These are phyloP conservation scores for Ondatra zibethicus DNA, from an alignment of 2,113 vertebrate genomes.

Conservation along the genomic window DNA sequence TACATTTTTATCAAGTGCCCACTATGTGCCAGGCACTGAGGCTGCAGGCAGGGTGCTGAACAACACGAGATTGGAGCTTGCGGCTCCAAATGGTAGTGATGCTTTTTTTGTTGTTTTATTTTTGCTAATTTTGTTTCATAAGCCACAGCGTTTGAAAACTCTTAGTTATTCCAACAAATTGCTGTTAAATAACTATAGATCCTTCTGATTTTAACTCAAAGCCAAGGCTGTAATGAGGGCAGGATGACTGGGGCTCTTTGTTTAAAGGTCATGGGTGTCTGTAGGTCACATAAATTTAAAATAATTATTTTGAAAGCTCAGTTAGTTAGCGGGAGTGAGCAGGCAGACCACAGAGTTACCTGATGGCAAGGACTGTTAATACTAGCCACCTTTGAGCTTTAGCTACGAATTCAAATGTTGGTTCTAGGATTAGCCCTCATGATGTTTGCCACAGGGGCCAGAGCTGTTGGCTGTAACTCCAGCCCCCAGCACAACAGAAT, in stretches of 20 bases:
- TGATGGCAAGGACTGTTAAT: conserved; percentile 62
- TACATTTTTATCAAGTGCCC: background rate
- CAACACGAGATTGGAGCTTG: background rate
- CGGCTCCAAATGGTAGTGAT: background rate
- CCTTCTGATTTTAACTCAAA: conserved; percentile 18
- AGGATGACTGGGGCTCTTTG: conserved; percentile 20
- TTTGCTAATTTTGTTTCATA: conserved; percentile 24
- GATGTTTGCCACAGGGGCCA: background rate
- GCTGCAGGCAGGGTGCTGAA: background rate
- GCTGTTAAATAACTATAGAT: background rate
- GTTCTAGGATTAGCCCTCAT: background rate
- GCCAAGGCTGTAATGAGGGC: background rate
- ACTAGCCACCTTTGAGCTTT: conserved; percentile 17
- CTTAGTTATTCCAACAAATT: background rate
- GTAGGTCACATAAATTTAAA: conserved; percentile 54
- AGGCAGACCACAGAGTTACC: conserved; percentile 64
- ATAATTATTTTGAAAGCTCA: conserved; percentile 24
- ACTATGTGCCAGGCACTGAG: background rate
- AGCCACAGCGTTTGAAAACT: conserved; percentile 19
- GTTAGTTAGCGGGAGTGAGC: conserved; percentile 35
- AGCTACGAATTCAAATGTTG: conserved; percentile 1
- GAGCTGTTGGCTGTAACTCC: background rate
- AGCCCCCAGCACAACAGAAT: background rate
- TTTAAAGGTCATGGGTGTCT: background rate
- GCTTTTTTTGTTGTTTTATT: background rate